Conservation (phyloP, 2,888 invertebrate genomes). For the Metallyticus violacea region DNA sequence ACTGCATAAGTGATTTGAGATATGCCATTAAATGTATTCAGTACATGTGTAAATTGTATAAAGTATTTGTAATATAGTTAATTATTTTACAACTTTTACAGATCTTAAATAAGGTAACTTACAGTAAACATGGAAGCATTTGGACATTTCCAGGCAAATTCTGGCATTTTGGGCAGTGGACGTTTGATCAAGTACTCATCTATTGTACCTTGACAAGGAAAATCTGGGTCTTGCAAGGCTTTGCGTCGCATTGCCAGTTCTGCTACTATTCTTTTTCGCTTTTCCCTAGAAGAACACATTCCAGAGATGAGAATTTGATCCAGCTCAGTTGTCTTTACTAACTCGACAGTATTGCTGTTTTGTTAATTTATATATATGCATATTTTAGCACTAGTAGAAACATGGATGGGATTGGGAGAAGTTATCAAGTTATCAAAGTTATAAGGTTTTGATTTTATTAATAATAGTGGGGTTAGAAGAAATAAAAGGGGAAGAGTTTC, state of each 20-base stretch:
- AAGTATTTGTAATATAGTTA: not conserved
- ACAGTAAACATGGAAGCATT: slow-evolving; percentile 69
- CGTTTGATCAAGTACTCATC: slow-evolving; percentile 66
- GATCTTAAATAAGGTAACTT: slow-evolving; percentile 41
- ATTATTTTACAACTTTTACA: not conserved
- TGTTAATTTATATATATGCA: no score
- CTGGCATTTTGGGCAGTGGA: slow-evolving; percentile 51
- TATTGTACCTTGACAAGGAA: slow-evolving; percentile 72
- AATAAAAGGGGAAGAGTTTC: no score
- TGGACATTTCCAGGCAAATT: slow-evolving; percentile 61
- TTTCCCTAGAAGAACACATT: slow-evolving; percentile 51
- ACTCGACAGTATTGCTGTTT: no score
- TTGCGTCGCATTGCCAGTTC: slow-evolving; percentile 67
- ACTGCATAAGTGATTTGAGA: no score
- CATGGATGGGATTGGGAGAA: no score
- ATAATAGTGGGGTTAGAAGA: no score
- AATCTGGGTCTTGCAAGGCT: slow-evolving; percentile 59
- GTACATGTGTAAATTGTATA: no score
- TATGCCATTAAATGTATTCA: not conserved
- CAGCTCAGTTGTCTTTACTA: no score
- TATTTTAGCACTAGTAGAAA: no score
- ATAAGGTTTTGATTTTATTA: no score
- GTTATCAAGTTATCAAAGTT: no score
- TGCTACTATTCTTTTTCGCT: slow-evolving; percentile 58
- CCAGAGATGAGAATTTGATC: not conserved